These are phyloP conservation scores for Achlya flavicornis DNA, from an alignment of 2,888 invertebrate genomes.

Conservation along the genomic window DNA sequence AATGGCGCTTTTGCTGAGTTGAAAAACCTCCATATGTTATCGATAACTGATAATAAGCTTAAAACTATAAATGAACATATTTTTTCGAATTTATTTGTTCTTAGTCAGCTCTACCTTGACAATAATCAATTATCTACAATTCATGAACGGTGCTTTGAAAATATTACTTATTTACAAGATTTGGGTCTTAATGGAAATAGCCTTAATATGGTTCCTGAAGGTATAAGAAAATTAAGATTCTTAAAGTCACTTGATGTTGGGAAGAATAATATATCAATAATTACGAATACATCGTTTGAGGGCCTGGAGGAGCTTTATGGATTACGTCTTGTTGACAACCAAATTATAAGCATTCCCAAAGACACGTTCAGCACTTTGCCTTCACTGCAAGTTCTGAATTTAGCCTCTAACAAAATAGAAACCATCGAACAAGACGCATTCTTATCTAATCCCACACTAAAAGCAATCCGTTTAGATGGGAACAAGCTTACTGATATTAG, in stretches of 20 bases:
- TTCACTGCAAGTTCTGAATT: conserved; percentile 89
- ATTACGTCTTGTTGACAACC: conserved; percentile 91
- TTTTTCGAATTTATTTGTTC: conserved; percentile 88
- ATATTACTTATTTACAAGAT: conserved; percentile 90
- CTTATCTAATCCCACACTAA: conserved; percentile 87
- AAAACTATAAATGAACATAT: conserved; percentile 86
- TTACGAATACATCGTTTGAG: conserved; percentile 89
- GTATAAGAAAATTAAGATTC: conserved; percentile 86
- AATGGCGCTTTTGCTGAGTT: conserved; percentile 90
- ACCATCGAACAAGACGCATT: conserved; percentile 91
- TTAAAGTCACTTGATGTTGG: conserved; percentile 91
- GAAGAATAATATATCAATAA: conserved; percentile 89
- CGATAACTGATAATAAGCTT: conserved; percentile 88
- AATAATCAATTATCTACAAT: conserved; percentile 87
- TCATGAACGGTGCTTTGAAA: conserved; percentile 88
- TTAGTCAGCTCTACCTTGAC: conserved; percentile 89
- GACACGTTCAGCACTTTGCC: conserved; percentile 89
- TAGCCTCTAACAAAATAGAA: conserved; percentile 90
- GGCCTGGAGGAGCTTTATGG: conserved; percentile 90
- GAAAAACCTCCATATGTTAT: conserved; percentile 89
- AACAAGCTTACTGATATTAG: conserved; percentile 90
- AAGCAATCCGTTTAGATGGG: conserved; percentile 90
- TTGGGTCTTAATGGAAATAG: conserved; percentile 89
- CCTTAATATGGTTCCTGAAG: conserved; percentile 86
- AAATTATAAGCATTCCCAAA: conserved; percentile 88